Base-by-base conservation (phyloP, 2,113 vertebrate species). In the Climacteris rufus region DNA sequence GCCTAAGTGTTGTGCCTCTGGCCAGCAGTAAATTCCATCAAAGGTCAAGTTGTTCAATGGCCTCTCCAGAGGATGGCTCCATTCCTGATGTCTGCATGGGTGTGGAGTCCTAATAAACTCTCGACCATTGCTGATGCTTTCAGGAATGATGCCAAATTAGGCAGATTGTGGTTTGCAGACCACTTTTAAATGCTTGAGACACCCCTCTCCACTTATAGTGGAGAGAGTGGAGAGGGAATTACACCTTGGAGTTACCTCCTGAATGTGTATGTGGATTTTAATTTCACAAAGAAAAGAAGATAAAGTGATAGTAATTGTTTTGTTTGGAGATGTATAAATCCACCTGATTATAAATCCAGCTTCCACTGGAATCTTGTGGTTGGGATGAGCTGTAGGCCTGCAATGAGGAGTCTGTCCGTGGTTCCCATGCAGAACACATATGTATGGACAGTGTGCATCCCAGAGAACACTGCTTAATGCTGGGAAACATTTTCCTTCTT, bases 341-440 rank as follows among this genome's bases (percentile, higher is more conserved):
- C 59, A 27, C 23, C 4, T 11, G 15, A 52, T n/a, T n/a, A n/a
- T n/a, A n/a, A n/a, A n/a, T n/a, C n/a, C 31, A 25, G 4, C 35
- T 75, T 66, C 33, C 28, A 16, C 45, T 22, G 17, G 35, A 75
- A 31, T 16, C 61, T 71, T 37, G 50, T 53, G 72, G 39, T 45
- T 65, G 85, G 66, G 69, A 23, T 53, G 69, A 84, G 66, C 11
- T 84, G 25, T 10, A 11, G 28, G 24, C 52, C 42, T 30, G 11
- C 15, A 7, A 0, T 6, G 71, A 37, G 37, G 19, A 44, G 15
- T 22, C 5, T 11, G 30, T 66, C 42, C 27, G 5, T 33, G n/a
- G 45, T 49, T 52, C 39, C 53, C 0, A 0, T 47, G 15, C 57
- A 35, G 50, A 77, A 3, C 33, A 8, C 16, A 5, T 3, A 5